phyloP scores from a whole-genome alignment of 2,797 vertebrate genomes.

The Anguilla megastoma region DNA sequence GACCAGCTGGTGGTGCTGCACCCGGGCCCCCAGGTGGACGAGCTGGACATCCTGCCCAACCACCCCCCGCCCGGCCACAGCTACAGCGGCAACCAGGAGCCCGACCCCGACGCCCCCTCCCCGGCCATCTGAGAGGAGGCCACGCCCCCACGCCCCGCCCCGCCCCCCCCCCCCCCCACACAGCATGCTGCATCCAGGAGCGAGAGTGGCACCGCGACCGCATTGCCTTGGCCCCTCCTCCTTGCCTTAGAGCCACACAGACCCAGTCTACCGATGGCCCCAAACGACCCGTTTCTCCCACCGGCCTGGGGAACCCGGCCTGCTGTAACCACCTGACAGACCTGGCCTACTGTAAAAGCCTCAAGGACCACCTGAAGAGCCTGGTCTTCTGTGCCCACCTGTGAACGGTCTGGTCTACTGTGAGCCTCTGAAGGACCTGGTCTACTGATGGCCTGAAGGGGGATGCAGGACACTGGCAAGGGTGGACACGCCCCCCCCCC shows the following conservation, averaged over 20 bases:
- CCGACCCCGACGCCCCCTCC: slow-evolving; percentile 86
- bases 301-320: not conserved
- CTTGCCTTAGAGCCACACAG: slow-evolving; percentile 81
- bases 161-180: slow-evolving; percentile 51
- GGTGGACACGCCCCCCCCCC: slow-evolving; percentile 56
- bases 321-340: not conserved
- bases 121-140: slow-evolving; percentile 73
- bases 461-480: slow-evolving; percentile 61
- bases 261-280: slow-evolving; percentile 52
- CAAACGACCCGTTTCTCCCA: no score
- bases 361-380: not conserved
- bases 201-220: slow-evolving; percentile 75
- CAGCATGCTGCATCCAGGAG: slow-evolving; percentile 78
- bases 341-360: not conserved
- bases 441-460: slow-evolving; percentile 41
- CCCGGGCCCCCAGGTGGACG: slow-evolving; percentile 91
- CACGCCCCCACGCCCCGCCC: slow-evolving; percentile 70
- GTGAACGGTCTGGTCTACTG: not conserved
- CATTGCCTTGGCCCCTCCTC: slow-evolving; percentile 82
- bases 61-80: slow-evolving; percentile 77
- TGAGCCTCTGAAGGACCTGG: not conserved
- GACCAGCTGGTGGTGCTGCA: slow-evolving; percentile 94
- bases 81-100: slow-evolving; percentile 82
- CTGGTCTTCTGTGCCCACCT: not conserved
- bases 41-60: slow-evolving; percentile 91